Base-by-base conservation (phyloP, 2,888 invertebrate genomes). In the Eupithecia vulgata region DNA sequence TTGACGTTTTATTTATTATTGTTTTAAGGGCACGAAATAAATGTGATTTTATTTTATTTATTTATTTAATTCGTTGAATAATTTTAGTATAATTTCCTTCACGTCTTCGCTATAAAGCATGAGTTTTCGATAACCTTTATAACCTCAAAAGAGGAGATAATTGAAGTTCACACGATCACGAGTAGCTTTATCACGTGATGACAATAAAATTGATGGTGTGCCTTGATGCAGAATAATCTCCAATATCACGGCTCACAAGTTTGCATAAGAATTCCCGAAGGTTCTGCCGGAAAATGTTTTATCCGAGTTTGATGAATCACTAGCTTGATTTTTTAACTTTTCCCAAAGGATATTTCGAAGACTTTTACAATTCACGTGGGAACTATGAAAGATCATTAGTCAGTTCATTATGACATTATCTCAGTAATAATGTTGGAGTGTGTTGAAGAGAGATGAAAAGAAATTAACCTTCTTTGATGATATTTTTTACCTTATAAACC, bases 161-260 rank as follows among this genome's bases (percentile, higher is more conserved):
- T 84, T 76, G 76, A 80, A 85, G 80, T 82, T 80, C 76, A 74
- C 77, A 68, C 78, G 74, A 74, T 81, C 79, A 81, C 81, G 82
- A 76, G 72, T 76, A 77, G 81, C 81, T 85, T 86, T 86, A 85
- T 84, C 81, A 79, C 75, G 77, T 80, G 84, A 82, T 77, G 79
- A 83, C 85, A 87, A 85, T 82, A 79, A 87, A 88, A 88, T 89
- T 86, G 85, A 89, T 85, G 81, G 74, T 78, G 80, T 79, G 81
- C 81, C 76, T 79, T 85, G 83, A 80, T 85, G 87, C 84, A 87
- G 86, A 90, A 88, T 88, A 89, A 89, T 87, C 83, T 85, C 80
- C 85, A 89, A 91, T 90, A 90, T 85, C 88, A 90, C 87, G 88
- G 85, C 84, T 84, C 81, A 86, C 87, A 85, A 86, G 85, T 84